Conservation (phyloP, 92 coral and sea anemone genomes). For the Diadumene lineata region DNA sequence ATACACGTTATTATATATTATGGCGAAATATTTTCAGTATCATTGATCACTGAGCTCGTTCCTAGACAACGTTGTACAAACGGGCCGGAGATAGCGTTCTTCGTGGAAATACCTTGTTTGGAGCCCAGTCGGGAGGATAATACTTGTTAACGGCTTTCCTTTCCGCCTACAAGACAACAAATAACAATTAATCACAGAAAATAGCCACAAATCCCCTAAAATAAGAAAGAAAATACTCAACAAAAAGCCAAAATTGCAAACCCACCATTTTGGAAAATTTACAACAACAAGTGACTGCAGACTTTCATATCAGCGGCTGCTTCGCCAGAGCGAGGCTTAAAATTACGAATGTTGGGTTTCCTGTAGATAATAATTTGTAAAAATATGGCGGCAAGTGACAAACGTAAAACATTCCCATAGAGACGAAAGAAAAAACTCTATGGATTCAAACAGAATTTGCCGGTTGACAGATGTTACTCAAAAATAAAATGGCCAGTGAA, state of each 20-base stretch:
- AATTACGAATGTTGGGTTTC: neutral
- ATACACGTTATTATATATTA: too few relatives aligned
- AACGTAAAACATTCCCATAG: conserved; percentile 27
- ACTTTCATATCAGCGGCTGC: neutral
- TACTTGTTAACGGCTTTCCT: conserved; percentile 95
- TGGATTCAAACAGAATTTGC: conserved; percentile 6
- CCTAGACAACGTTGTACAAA: too few relatives aligned
- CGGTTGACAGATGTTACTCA: neutral
- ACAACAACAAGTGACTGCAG: conserved; percentile 10
- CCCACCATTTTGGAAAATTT: conserved; percentile 10
- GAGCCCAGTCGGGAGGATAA: conserved; percentile 99
- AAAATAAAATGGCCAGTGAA: conserved; percentile 57
- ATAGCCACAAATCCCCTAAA: too few relatives aligned
- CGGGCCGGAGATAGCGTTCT: neutral
- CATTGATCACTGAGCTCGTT: too few relatives aligned
- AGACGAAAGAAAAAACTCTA: conserved; percentile 4
- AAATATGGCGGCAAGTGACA: conserved; percentile 65
- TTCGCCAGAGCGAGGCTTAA: conserved; percentile 1
- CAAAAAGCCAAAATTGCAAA: neutral
- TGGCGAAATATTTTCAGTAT: too few relatives aligned
- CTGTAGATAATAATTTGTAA: conserved; percentile 20
- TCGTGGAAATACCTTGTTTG: conserved; percentile 67
- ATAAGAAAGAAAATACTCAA: neutral
- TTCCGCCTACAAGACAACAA: conserved; percentile 67
- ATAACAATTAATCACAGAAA: neutral